phyloP scores from a whole-genome alignment of 1,140 invertebrate genomes.

The Chionoecetes opilio region DNA sequence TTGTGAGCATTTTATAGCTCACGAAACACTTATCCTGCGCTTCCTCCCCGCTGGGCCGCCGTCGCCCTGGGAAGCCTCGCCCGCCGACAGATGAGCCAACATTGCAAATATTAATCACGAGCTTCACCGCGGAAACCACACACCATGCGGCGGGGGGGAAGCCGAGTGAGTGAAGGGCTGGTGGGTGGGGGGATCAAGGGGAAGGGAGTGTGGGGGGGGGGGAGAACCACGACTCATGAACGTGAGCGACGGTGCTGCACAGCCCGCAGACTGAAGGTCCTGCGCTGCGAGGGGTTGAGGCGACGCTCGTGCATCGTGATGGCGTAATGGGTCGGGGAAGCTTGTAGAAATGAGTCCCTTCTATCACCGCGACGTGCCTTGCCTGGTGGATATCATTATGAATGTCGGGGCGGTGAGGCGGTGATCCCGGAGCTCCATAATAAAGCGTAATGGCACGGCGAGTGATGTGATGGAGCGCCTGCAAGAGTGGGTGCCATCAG shows the following conservation, averaged over 20 bases:
- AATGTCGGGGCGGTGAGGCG: background rate
- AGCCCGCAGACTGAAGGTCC: background rate
- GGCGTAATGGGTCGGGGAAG: background rate
- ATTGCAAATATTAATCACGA: constrained; percentile 9
- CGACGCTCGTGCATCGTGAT: background rate
- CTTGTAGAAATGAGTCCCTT: background rate
- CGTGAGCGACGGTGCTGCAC: background rate
- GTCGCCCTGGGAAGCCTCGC: background rate
- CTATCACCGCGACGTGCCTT: constrained; percentile 16
- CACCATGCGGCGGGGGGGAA: background rate
- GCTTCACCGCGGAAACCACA: constrained; percentile 14
- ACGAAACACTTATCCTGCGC: background rate
- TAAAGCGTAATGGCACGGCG: background rate
- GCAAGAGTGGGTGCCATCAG: background rate
- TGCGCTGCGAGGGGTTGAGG: background rate
- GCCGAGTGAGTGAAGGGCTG: background rate
- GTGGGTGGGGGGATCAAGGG: background rate
- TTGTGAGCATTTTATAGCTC: background rate
- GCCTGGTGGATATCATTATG: constrained; percentile 34
- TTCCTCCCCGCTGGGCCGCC: background rate
- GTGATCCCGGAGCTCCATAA: constrained; percentile 36
- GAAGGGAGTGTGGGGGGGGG: background rate
- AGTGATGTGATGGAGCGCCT: background rate
- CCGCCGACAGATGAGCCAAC: background rate
- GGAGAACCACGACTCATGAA: background rate